Evolutionary conservation across 2,888 invertebrate species (phyloP).

Genomic region (Agonopterix heracliana): DNA sequence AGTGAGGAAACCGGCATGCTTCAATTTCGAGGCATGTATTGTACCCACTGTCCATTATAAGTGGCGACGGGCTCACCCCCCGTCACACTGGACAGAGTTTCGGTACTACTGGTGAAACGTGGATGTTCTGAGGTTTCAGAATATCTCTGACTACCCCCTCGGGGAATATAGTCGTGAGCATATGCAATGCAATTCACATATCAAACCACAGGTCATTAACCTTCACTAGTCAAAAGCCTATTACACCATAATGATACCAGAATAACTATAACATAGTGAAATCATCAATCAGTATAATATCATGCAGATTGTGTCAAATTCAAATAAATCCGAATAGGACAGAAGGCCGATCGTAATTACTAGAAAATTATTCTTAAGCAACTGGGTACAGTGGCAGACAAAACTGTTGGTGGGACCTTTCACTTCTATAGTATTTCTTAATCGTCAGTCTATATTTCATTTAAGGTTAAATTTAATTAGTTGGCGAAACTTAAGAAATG

Average conservation of each 20-base stretch:
- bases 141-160: too few relatives aligned
- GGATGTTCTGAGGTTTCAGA: too few relatives aligned
- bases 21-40: too few relatives aligned
- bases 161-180: too few relatives aligned
- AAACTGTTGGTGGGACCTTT: constrained; percentile 11
- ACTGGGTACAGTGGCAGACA: constrained; percentile 30
- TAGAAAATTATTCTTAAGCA: constrained; percentile 54
- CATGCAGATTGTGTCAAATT: constrained; percentile 20
- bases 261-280: constrained; percentile 15
- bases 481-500: too few relatives aligned
- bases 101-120: too few relatives aligned
- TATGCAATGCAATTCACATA: neutral
- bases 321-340: constrained; percentile 38
- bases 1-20: too few relatives aligned
- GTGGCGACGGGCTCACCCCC: too few relatives aligned
- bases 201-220: neutral
- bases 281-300: constrained; percentile 19
- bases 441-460: too few relatives aligned
- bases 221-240: neutral
- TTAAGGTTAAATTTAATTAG: too few relatives aligned
- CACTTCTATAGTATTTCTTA: neutral
- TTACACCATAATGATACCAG: constrained; percentile 17
- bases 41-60: too few relatives aligned
- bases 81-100: too few relatives aligned
- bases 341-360: constrained; percentile 54